Percentiles rank a stretch among this genome's conserved stretches.
Conservation (phyloP, 2,113 vertebrate species). For the Pseudorectes ferrugineus region DNA sequence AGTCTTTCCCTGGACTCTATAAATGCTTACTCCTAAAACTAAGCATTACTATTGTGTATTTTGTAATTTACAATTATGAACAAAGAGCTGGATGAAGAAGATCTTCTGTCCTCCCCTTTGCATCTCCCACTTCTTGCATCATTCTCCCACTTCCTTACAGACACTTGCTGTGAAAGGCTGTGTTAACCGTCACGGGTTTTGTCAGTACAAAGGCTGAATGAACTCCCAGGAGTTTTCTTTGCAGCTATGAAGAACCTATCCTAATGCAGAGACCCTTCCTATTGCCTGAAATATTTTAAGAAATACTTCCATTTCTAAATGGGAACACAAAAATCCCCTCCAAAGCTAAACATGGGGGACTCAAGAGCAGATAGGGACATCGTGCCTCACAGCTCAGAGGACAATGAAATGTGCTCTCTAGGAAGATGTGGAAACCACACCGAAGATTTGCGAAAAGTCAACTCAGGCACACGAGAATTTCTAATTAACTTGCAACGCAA, state of each 20-base stretch:
- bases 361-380: background rate
- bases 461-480: background rate
- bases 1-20: background rate
- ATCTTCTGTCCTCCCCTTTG: background rate
- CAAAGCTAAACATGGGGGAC: background rate
- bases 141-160: background rate
- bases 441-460: background rate
- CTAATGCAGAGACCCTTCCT: background rate
- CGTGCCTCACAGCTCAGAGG: background rate
- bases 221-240: background rate
- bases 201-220: background rate
- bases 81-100: background rate
- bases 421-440: background rate
- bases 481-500: conserved; percentile 47
- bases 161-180: background rate
- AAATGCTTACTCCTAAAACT: background rate
- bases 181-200: background rate
- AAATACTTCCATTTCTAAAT: background rate
- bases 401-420: fast-evolving
- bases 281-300: background rate
- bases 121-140: background rate
- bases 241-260: background rate
- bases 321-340: background rate
- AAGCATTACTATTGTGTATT: background rate
- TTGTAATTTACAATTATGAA: background rate